These are phyloP conservation scores for Drosophila bocqueti DNA, from an alignment of 1,140 invertebrate species.

Conservation along the genomic window DNA sequence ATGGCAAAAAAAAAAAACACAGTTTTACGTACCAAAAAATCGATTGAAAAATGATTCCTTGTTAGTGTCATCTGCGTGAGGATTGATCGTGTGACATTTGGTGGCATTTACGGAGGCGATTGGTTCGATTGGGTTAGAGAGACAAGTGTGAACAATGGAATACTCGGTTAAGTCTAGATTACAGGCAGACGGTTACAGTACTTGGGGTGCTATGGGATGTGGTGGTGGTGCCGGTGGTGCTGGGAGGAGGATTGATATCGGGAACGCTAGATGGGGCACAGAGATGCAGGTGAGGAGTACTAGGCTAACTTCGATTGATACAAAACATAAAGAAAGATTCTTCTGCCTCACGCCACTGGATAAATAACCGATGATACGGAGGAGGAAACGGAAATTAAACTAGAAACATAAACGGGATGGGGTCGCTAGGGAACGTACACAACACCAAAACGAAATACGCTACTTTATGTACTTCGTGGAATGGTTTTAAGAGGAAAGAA, in stretches of 20 bases:
- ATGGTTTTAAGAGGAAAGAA: slow-evolving; percentile 16
- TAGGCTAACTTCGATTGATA: slow-evolving; percentile 11
- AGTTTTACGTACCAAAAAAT: slow-evolving; percentile 77
- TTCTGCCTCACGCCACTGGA: slow-evolving; percentile 4
- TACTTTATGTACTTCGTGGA: slow-evolving; percentile 17
- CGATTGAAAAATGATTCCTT: slow-evolving; percentile 81
- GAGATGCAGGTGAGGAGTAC: slow-evolving; percentile 29
- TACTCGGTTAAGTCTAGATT: slow-evolving; percentile 27
- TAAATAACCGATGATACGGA: slow-evolving; percentile 11
- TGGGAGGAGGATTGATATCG: background rate
- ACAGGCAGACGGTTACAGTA: slow-evolving; percentile 27
- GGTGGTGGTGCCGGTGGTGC: slow-evolving; percentile 1
- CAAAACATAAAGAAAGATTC: slow-evolving; percentile 11
- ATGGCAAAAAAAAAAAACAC: slow-evolving; percentile 17
- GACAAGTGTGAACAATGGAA: slow-evolving; percentile 45
- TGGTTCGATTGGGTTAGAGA: slow-evolving; percentile 40
- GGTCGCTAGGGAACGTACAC: slow-evolving; percentile 28
- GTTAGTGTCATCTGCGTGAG: slow-evolving; percentile 76
- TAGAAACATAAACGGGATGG: slow-evolving; percentile 16
- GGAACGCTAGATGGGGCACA: slow-evolving; percentile 7
- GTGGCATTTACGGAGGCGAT: slow-evolving; percentile 40
- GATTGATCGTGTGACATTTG: slow-evolving; percentile 52
- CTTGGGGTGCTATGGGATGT: slow-evolving; percentile 10
- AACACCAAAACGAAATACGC: slow-evolving; percentile 63
- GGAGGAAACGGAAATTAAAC: slow-evolving; percentile 1